phyloP scores from a whole-genome alignment of 2,113 vertebrate species.

The Thinocorus orbignyianus region DNA sequence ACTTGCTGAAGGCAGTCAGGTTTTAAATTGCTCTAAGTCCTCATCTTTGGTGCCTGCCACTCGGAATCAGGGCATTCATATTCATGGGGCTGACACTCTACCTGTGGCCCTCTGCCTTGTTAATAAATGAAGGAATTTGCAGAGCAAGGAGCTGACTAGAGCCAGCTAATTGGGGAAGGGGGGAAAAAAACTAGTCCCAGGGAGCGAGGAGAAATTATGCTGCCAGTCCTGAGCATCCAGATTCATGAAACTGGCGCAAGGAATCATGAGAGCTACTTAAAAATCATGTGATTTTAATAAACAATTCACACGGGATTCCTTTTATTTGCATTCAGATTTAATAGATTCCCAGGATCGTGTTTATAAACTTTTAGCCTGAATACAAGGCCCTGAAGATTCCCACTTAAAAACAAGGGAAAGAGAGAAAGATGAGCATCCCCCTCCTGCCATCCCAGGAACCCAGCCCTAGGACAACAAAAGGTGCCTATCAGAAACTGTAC shows the following conservation, averaged over 20 bases:
- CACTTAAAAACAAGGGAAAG: not conserved
- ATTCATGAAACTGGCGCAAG: not conserved
- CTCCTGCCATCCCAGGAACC: not conserved
- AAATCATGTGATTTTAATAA: constrained; percentile 36
- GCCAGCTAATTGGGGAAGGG: not conserved
- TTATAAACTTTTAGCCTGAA: constrained; percentile 44
- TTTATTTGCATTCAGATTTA: constrained; percentile 22
- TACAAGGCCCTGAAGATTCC: not conserved
- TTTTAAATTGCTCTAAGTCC: not conserved
- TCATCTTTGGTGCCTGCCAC: not conserved
- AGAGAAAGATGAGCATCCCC: not conserved
- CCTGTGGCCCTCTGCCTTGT: constrained; percentile 22
- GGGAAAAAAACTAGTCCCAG: not conserved
- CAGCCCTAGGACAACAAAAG: not conserved
- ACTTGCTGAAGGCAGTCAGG: not conserved
- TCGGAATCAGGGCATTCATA: not conserved
- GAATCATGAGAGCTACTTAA: constrained; percentile 8
- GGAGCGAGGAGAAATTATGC: not conserved
- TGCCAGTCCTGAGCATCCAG: not conserved
- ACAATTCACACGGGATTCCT: not conserved
- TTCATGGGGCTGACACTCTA: not conserved
- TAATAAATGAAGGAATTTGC: constrained; percentile 26
- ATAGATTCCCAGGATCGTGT: constrained; percentile 30
- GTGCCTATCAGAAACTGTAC: not conserved
- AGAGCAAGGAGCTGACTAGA: not conserved